phyloP scores from a whole-genome alignment of 2,797 vertebrate genomes.

The Furcifer pardalis region DNA sequence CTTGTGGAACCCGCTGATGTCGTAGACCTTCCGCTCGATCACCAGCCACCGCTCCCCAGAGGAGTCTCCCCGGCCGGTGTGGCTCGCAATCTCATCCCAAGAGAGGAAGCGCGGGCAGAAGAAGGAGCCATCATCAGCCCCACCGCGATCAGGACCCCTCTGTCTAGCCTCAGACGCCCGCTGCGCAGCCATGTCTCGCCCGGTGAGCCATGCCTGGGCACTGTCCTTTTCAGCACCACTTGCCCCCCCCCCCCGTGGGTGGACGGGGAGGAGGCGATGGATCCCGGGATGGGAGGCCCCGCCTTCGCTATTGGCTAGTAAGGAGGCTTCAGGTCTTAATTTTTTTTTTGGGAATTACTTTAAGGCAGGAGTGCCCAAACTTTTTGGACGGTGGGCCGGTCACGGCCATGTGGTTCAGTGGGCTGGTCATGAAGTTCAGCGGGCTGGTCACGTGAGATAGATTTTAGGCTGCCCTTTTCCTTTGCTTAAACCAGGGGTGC shows the following conservation, averaged over 20 bases:
- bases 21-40: conserved; percentile 71
- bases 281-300: not conserved
- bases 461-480: too few relatives aligned
- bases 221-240: not conserved
- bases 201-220: not conserved
- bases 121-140: not conserved
- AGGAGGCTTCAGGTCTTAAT: too few relatives aligned
- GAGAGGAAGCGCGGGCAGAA: not conserved
- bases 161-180: not conserved
- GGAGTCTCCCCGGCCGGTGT: not conserved
- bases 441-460: too few relatives aligned
- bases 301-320: not conserved
- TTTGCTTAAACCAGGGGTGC: too few relatives aligned
- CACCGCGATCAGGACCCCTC: not conserved
- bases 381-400: too few relatives aligned
- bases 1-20: conserved; percentile 67
- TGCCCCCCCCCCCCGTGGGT: too few relatives aligned
- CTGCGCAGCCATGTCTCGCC: not conserved
- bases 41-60: conserved; percentile 62
- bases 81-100: not conserved
- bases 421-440: too few relatives aligned
- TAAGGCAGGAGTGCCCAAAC: too few relatives aligned
- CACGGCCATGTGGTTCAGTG: too few relatives aligned
- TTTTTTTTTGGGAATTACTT: too few relatives aligned
- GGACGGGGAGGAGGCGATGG: not conserved